A percentile compares a stretch with the other conserved stretches of the same genome.
Conservation (phyloP, 2,113 vertebrate genomes). For the Speoplatyrhinus poulsoni region DNA sequence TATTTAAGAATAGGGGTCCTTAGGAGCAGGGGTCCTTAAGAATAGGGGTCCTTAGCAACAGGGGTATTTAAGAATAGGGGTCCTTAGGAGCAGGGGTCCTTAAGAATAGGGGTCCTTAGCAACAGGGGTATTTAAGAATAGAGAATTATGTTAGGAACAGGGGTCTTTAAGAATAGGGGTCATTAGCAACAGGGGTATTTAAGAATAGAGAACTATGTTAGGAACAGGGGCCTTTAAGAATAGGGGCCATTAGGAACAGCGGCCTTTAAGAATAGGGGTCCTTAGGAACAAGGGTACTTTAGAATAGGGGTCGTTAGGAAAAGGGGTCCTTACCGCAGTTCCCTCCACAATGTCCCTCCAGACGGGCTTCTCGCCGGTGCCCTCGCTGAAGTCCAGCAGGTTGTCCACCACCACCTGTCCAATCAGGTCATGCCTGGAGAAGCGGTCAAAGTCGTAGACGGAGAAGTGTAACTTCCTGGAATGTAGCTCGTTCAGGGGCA, state of each 20-base stretch:
- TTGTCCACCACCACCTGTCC: constrained; percentile 94
- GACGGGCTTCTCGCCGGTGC: constrained; percentile 85
- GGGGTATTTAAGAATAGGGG: not conserved
- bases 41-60: constrained; percentile 77
- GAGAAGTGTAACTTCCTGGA: constrained; percentile 92
- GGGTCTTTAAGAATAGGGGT: not conserved
- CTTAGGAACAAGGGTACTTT: not conserved
- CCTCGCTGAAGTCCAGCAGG: constrained; percentile 91
- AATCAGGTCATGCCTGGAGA: constrained; percentile 92
- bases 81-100: constrained; percentile 48
- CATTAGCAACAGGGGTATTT: not conserved
- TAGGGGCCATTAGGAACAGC: not conserved
- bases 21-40: not conserved
- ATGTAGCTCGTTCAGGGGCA: constrained; percentile 88
- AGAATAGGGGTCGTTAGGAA: not conserved
- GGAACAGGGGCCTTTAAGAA: constrained; percentile 32
- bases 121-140: not conserved
- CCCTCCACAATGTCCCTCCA: constrained; percentile 93
- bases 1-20: not conserved
- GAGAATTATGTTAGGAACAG: not conserved
- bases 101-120: too few relatives aligned
- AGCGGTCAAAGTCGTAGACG: constrained; percentile 93
- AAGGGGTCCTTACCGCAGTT: constrained; percentile 80
- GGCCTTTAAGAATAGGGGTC: not conserved
- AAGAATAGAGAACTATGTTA: constrained; percentile 65